Conservation (phyloP, 1,140 invertebrate genomes). For the Temnothorax nylanderi region DNA sequence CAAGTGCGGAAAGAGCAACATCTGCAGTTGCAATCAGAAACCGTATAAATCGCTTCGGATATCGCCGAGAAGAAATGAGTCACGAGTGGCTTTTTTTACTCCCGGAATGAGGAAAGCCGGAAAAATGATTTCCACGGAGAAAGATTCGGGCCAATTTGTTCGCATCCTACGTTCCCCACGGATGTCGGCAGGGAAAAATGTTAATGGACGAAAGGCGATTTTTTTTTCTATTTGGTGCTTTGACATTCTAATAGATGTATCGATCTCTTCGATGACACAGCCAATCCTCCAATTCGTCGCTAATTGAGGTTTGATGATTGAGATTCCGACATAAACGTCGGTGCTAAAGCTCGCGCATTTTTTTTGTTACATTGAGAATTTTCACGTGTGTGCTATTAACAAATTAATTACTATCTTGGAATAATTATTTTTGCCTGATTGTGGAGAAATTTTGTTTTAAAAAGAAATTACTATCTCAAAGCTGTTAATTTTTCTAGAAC, state of each 20-base stretch:
- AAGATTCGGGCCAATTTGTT: slow-evolving; percentile 49
- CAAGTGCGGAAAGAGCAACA: not conserved
- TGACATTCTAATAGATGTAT: slow-evolving; percentile 30
- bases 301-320: slow-evolving; percentile 34
- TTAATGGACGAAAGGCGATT: not conserved
- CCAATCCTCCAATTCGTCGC: not conserved
- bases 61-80: slow-evolving; percentile 10
- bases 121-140: slow-evolving; percentile 53
- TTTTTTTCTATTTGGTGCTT: slow-evolving; percentile 14
- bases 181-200: not conserved
- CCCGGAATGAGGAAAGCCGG: not conserved
- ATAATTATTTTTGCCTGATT: not conserved
- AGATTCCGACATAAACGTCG: not conserved
- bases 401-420: not conserved
- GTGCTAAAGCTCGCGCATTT: not conserved
- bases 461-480: not conserved
- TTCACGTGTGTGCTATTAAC: not conserved
- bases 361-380: not conserved
- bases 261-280: not conserved
- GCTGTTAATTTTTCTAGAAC: not conserved
- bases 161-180: slow-evolving; percentile 27
- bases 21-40: not conserved
- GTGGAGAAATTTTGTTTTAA: not conserved
- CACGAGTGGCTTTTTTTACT: not conserved
- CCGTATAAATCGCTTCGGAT: slow-evolving; percentile 46